A percentile compares a stretch with the other conserved stretches of the same genome.
phyloP scores from a whole-genome alignment of 2,797 vertebrate genomes.

The Geotrypetes seraphini region DNA sequence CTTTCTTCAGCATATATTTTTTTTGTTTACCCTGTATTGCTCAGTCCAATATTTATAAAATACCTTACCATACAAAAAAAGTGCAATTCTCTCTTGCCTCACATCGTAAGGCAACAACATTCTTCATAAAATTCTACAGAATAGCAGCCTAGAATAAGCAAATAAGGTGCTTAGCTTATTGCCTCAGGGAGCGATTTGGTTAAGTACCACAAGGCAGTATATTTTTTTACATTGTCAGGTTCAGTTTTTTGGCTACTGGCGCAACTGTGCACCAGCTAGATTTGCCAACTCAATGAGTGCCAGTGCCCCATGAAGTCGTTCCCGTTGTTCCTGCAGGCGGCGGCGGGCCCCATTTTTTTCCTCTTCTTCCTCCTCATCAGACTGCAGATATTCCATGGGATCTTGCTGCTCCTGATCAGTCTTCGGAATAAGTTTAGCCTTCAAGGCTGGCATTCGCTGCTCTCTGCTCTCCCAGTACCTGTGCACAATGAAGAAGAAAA shows the following conservation, averaged over 20 bases:
- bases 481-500: background rate
- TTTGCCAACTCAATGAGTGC: slow-evolving; percentile 96
- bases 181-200: slow-evolving; percentile 45
- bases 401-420: slow-evolving; percentile 86
- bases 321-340: slow-evolving; percentile 78
- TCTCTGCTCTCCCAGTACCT: slow-evolving; percentile 93
- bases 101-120: slow-evolving; percentile 70
- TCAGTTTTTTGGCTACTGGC: slow-evolving; percentile 40
- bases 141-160: slow-evolving; percentile 95
- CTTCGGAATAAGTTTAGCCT: slow-evolving; percentile 69
- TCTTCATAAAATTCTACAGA: slow-evolving; percentile 94
- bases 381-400: slow-evolving; percentile 82
- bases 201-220: slow-evolving; percentile 45
- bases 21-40: slow-evolving; percentile 62
- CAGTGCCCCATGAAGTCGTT: slow-evolving; percentile 87
- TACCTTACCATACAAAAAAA: slow-evolving; percentile 72
- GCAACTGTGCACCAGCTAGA: slow-evolving; percentile 71
- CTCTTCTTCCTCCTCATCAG: slow-evolving; percentile 70
- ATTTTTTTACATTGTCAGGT: slow-evolving; percentile 26
- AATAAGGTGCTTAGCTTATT: slow-evolving; percentile 98
- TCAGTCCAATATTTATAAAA: slow-evolving; percentile 73
- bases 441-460: slow-evolving; percentile 71
- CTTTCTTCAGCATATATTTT: slow-evolving; percentile 27
- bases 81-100: slow-evolving; percentile 74
- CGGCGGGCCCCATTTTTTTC: slow-evolving; percentile 69